Base-by-base conservation (phyloP, 2,113 vertebrate species). In the Cephalophus harveyi region DNA sequence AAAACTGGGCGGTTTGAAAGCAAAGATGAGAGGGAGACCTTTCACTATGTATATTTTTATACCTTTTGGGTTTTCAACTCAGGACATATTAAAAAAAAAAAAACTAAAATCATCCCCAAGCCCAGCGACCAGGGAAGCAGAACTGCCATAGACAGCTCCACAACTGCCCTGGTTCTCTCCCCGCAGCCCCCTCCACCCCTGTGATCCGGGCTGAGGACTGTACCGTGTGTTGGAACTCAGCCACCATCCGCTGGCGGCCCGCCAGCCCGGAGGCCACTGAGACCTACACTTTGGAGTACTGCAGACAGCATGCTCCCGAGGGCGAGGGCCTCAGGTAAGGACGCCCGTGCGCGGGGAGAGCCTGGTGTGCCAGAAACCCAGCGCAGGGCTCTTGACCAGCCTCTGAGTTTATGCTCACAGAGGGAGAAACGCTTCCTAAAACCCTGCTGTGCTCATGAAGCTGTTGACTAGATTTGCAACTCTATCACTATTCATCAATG, bases 261-360 rank as follows among this genome's bases (percentile, higher is more conserved):
- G 17, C 97, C 19, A 84, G 97, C 52, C 98, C 95, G 0, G 95
- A 82, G 2, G 98, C 99, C 0, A 98, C 98, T 0, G 99, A 99
- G 57, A 99, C 98, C 96, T 99, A 99, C 98, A 99, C 99, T 9
- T 81, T 99, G 97, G 99, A 99, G 97, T 99, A 99, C 98, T 99
- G 99, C 98, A 99, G 99, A 87, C 99, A 99, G 97, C 99, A 99
- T 40, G 99, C 99, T 1, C 98, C 99, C 0, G 99, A 99, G 94
- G 99, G 99, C n/a, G 99, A 99, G 78, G 99, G 99, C 21, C 99
- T 99, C 97, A 99, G 99, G 99, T 99, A 97, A 98, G 99, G 98
- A 52, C 28, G 2, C 6, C 12, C 79, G 19, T 82, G 59, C 19
- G 1, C 0, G 14, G 62, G 16, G 2, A 64, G 50, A 54, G 14